phyloP scores from a whole-genome alignment of 1,140 invertebrate genomes.

The Homarus americanus region DNA sequence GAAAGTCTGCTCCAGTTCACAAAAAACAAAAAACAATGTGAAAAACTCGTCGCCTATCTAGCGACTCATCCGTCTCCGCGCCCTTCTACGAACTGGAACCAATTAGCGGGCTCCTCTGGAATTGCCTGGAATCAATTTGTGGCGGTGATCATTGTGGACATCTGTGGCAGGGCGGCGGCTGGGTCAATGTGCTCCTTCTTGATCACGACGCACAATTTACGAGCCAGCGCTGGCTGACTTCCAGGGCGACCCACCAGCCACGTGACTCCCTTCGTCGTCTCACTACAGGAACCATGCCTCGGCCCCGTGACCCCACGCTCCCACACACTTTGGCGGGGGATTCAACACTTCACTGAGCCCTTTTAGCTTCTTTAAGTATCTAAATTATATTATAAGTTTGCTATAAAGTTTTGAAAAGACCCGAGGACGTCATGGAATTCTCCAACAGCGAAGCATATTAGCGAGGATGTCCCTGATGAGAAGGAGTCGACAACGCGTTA shows the following conservation, averaged over 20 bases:
- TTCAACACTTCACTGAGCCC: not conserved
- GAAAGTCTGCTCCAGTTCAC: constrained; percentile 5
- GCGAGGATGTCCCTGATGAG: not conserved
- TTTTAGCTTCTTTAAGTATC: not conserved
- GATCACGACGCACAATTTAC: constrained; percentile 62
- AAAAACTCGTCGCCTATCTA: constrained; percentile 8
- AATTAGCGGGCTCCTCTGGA: constrained; percentile 68
- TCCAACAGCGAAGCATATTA: not conserved
- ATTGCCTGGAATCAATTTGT: constrained; percentile 72
- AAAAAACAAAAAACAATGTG: constrained; percentile 18
- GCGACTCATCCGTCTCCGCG: constrained; percentile 8
- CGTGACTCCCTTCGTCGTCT: constrained; percentile 34
- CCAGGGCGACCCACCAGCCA: constrained; percentile 38
- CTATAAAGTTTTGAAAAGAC: not conserved
- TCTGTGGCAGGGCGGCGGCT: constrained; percentile 55
- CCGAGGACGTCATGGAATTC: not conserved
- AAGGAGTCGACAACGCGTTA: constrained; percentile 9
- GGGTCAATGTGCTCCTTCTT: constrained; percentile 48
- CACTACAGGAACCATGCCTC: constrained; percentile 7
- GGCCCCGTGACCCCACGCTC: not conserved
- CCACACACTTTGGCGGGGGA: not conserved
- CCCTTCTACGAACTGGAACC: constrained; percentile 58
- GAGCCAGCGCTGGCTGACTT: constrained; percentile 58
- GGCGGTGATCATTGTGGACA: constrained; percentile 70
- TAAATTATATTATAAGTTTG: constrained; percentile 1